Evolutionary conservation across 2,113 vertebrate genomes (phyloP).

Genomic region (Cyanoramphus novaezelandiae): DNA sequence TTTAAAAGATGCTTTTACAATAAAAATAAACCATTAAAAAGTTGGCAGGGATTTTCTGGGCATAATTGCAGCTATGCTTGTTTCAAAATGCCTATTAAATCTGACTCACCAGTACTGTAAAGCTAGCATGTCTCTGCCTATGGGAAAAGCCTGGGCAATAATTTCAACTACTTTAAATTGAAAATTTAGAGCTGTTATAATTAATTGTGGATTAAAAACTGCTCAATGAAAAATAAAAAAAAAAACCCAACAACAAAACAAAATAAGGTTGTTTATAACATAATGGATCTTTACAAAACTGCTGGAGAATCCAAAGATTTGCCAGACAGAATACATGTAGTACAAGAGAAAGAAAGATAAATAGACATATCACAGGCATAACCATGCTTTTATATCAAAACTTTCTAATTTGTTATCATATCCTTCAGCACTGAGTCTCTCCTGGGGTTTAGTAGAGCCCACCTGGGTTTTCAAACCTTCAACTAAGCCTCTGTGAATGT

Average conservation of each 20-base stretch:
- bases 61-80: slow-evolving; percentile 4
- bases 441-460: not conserved
- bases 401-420: not conserved
- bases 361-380: not conserved
- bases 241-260: not conserved
- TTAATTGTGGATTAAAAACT: slow-evolving; percentile 49
- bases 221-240: not conserved
- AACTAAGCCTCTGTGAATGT: not conserved
- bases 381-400: not conserved
- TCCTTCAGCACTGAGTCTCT: not conserved
- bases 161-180: slow-evolving; percentile 31
- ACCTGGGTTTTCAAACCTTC: not conserved
- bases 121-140: not conserved
- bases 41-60: slow-evolving; percentile 7
- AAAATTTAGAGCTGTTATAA: slow-evolving; percentile 27
- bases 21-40: slow-evolving; percentile 18
- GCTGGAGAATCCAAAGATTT: not conserved
- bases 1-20: slow-evolving; percentile 36
- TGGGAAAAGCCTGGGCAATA: not conserved
- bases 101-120: not conserved
- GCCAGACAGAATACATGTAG: not conserved
- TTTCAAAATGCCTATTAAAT: slow-evolving; percentile 48
- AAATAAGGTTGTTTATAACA: not conserved
- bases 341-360: not conserved
- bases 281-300: not conserved